These are phyloP conservation scores for Diaphora mendica DNA, from an alignment of 2,888 invertebrate species.

Conservation along the genomic window DNA sequence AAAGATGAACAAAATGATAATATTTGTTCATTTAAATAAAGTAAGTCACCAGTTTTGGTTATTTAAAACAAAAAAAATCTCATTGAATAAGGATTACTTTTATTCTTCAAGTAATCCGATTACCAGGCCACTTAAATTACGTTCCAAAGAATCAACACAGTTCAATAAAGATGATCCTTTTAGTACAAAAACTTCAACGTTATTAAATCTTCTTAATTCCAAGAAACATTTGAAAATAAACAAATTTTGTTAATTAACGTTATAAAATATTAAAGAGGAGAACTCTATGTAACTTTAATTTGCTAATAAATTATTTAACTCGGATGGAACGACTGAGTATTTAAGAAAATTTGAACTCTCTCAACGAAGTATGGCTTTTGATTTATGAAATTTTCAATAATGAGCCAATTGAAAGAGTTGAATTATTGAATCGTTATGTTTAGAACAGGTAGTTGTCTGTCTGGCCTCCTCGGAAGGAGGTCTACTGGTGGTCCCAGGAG, in stretches of 20 bases:
- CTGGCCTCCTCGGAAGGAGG: too few relatives aligned
- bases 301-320: slow-evolving; percentile 39
- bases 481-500: too few relatives aligned
- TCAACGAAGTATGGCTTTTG: slow-evolving; percentile 35
- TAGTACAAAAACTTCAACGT: not conserved
- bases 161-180: slow-evolving; percentile 7
- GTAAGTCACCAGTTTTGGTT: not conserved
- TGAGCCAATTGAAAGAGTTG: slow-evolving; percentile 21
- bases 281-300: slow-evolving; percentile 34
- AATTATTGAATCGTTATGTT: slow-evolving; percentile 20
- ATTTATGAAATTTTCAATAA: slow-evolving; percentile 32
- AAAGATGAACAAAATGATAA: not conserved
- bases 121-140: not conserved
- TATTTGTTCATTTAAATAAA: not conserved
- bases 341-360: slow-evolving; percentile 27
- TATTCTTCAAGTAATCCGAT: not conserved
- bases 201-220: not conserved
- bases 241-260: slow-evolving; percentile 35
- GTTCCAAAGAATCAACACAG: not conserved
- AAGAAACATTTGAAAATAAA: slow-evolving; percentile 23
- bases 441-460: not conserved
- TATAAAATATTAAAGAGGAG: slow-evolving; percentile 34
- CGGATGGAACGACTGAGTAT: slow-evolving; percentile 29
- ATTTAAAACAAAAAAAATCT: not conserved
- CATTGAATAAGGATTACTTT: not conserved